phyloP scores from a whole-genome alignment of 1,140 invertebrate species.

The Octopus sinensis region DNA sequence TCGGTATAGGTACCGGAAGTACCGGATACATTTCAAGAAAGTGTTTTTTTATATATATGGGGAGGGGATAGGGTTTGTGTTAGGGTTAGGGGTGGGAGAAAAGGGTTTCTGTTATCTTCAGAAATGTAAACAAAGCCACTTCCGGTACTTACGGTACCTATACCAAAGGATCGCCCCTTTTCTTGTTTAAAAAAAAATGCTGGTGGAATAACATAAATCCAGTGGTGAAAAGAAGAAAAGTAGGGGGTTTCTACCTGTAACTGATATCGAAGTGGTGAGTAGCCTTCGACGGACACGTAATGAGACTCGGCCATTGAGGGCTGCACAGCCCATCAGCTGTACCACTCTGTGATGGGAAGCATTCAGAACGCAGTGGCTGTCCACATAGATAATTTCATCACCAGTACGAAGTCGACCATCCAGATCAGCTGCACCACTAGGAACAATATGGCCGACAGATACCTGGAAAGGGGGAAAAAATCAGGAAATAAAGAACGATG shows the following conservation, averaged over 20 bases:
- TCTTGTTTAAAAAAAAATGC: too few species aligned
- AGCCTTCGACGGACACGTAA: constrained; percentile 52
- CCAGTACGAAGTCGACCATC: constrained; percentile 82
- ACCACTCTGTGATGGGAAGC: constrained; percentile 87
- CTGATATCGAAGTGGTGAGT: constrained; percentile 18
- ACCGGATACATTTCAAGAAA: too few species aligned
- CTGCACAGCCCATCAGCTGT: constrained; percentile 80
- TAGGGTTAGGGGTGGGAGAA: too few species aligned
- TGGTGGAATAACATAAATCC: too few species aligned
- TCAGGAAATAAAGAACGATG: constrained; percentile 61
- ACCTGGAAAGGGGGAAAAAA: constrained; percentile 60
- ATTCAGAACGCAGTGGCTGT: constrained; percentile 74
- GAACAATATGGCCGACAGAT: constrained; percentile 91
- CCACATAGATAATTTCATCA: constrained; percentile 81
- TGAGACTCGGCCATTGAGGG: constrained; percentile 70
- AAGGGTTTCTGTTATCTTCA: too few species aligned
- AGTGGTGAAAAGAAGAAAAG: too few species aligned
- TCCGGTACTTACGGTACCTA: too few species aligned
- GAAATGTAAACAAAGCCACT: too few species aligned
- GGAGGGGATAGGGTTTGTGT: too few species aligned
- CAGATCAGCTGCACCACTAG: constrained; percentile 83
- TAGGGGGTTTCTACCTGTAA: not conserved
- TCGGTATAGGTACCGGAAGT: too few species aligned
- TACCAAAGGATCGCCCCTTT: too few species aligned
- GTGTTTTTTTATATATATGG: too few species aligned